Percentiles rank a stretch among this genome's conserved stretches.
These are phyloP conservation scores for Drosophila ambigua DNA, from an alignment of 1,140 invertebrate genomes.

Conservation along the genomic window DNA sequence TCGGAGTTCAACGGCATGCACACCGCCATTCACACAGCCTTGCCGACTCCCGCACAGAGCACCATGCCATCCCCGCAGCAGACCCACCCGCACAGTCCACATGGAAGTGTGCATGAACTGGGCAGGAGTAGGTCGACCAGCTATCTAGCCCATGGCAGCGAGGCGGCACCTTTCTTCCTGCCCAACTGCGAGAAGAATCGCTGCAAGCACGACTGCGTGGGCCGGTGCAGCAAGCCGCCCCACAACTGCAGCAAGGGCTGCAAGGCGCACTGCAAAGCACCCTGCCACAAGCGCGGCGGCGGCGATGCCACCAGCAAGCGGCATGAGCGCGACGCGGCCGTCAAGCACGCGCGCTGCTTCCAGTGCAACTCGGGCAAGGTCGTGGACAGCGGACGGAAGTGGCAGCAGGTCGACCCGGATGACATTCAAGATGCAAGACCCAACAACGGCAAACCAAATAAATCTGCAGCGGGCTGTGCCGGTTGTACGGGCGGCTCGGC, in stretches of 20 bases:
- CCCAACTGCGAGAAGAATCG: constrained; percentile 21
- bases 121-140: no score
- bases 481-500: background rate
- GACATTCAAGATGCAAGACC: background rate
- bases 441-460: background rate
- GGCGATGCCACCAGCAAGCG: background rate
- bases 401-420: background rate
- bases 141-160: no score
- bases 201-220: constrained; percentile 9
- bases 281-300: constrained; percentile 18
- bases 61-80: no score
- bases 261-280: constrained; percentile 4
- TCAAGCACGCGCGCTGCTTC: constrained; percentile 1
- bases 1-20: no score
- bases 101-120: no score
- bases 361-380: constrained; percentile 6
- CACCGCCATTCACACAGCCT: no score
- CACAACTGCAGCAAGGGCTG: constrained; percentile 17
- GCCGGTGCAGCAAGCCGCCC: background rate
- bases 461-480: background rate
- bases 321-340: background rate
- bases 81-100: no score
- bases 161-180: constrained; percentile 18
- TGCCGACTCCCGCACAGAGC: no score
- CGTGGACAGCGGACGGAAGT: background rate